Conservation (phyloP, 2,113 vertebrate genomes). For the Tetraodon nigroviridis region DNA sequence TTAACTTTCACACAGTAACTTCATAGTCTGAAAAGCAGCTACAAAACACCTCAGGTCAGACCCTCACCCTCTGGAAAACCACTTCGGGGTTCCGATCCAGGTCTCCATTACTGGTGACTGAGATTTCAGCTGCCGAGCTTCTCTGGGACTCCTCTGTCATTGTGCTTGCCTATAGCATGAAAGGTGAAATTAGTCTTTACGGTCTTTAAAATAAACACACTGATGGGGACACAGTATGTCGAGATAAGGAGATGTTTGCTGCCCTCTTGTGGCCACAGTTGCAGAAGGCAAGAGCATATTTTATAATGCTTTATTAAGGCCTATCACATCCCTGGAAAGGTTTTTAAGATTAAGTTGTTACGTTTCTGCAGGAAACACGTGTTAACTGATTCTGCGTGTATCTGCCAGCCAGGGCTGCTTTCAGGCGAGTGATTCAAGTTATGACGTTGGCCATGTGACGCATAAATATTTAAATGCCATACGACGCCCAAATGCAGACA, state of each 20-base stretch:
- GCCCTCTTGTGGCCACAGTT: conserved; percentile 50
- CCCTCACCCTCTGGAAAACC: conserved; percentile 82
- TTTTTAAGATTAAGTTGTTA: no score
- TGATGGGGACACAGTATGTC: not conserved
- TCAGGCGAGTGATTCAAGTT: no score
- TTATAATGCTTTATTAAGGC: not conserved
- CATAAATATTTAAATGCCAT: conserved; percentile 70
- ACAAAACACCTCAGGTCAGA: not conserved
- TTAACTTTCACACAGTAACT: not conserved
- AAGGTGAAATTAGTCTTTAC: conserved; percentile 10
- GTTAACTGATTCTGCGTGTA: no score
- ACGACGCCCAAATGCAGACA: conserved; percentile 35
- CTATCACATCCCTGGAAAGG: no score
- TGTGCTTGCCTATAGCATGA: conserved; percentile 65
- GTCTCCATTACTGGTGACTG: conserved; percentile 93
- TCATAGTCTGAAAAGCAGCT: no score
- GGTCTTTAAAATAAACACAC: not conserved
- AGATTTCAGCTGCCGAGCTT: conserved; percentile 91
- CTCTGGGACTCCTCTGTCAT: conserved; percentile 89
- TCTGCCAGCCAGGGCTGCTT: no score
- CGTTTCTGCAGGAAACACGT: no score
- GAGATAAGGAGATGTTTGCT: conserved; percentile 3
- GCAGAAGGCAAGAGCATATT: not conserved
- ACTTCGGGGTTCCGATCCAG: conserved; percentile 80
- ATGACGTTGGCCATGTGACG: conserved; percentile 29